A percentile compares a stretch with the other conserved stretches of the same genome.
Evolutionary conservation across 2,113 vertebrate genomes (phyloP).

Genomic region (Rhagologus leucostigma): DNA sequence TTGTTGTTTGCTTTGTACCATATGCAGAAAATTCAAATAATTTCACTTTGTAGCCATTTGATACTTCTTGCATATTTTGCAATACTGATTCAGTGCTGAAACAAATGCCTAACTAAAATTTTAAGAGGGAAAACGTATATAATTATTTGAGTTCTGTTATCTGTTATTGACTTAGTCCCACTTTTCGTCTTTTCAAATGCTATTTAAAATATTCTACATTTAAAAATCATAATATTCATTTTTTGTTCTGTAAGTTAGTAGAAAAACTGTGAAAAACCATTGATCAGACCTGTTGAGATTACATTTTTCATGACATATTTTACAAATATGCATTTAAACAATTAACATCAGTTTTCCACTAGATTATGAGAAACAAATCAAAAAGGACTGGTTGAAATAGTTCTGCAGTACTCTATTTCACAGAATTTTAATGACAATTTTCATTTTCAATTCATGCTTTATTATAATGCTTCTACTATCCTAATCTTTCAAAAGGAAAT

Average conservation of each 20-base stretch:
- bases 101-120: not conserved
- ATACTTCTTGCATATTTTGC: not conserved
- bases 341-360: not conserved
- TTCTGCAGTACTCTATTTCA: not conserved
- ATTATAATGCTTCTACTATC: not conserved
- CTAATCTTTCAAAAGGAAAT: not conserved
- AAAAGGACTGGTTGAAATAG: not conserved
- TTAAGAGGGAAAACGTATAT: not conserved
- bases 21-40: conserved; percentile 7
- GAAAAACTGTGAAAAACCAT: not conserved
- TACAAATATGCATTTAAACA: not conserved
- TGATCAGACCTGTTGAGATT: not conserved
- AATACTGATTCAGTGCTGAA: not conserved
- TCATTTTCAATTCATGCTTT: not conserved
- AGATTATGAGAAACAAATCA: not conserved
- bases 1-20: not conserved
- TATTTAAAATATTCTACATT: not conserved
- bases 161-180: not conserved
- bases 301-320: not conserved
- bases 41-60: not conserved
- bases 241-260: not conserved
- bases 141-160: not conserved
- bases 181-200: not conserved
- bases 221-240: not conserved
- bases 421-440: not conserved